Conservation (phyloP, 2,113 vertebrate genomes). For the Embiotoca jacksoni region DNA sequence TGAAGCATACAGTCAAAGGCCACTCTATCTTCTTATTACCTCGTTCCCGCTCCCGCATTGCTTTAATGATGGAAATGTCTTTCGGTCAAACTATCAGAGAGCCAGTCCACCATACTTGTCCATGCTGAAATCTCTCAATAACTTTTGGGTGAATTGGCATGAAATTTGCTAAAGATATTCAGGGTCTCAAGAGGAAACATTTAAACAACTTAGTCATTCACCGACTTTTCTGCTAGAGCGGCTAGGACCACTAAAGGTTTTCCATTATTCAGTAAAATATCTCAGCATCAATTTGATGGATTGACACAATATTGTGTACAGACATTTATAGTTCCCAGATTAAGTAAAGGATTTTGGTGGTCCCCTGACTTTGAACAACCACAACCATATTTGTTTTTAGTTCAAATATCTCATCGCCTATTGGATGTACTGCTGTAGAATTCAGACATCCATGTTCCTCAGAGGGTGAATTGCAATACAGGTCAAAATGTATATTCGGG, state of each 20-base stretch:
- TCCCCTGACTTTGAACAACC: no score
- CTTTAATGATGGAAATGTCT: not conserved
- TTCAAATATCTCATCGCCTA: not conserved
- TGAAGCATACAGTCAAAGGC: constrained; percentile 12
- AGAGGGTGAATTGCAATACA: no score
- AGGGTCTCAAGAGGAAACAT: not conserved
- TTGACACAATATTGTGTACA: not conserved
- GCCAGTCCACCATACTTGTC: not conserved
- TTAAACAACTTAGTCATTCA: not conserved
- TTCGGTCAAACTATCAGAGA: constrained; percentile 9
- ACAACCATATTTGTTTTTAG: no score
- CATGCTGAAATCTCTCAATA: not conserved
- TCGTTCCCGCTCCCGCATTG: not conserved
- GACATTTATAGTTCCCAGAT: not conserved
- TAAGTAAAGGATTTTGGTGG: no score
- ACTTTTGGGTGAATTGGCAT: not conserved
- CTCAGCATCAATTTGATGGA: not conserved
- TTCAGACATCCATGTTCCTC: no score
- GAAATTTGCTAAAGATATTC: not conserved
- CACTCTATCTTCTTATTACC: not conserved
- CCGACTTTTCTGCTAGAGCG: not conserved
- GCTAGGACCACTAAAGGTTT: not conserved
- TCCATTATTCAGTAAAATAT: not conserved
- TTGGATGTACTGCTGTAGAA: not conserved
- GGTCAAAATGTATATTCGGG: no score